phyloP scores from a whole-genome alignment of 2,888 invertebrate species.

The Stenodema calcarata region DNA sequence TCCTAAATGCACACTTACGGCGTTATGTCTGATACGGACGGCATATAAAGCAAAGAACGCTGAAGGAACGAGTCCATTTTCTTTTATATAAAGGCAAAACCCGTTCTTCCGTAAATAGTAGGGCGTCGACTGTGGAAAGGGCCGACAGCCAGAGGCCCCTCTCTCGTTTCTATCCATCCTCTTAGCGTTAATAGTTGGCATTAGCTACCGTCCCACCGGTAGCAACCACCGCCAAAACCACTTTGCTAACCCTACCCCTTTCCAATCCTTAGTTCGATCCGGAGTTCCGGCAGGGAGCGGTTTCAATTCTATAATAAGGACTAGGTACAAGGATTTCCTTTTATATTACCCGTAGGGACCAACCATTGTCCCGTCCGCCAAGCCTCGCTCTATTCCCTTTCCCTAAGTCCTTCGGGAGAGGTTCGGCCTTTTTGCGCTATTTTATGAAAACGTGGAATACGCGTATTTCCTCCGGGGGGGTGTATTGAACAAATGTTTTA shows the following conservation, averaged over 20 bases:
- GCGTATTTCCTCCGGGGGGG: background rate
- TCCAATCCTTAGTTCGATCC: background rate
- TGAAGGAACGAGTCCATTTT: background rate
- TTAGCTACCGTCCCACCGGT: slow-evolving; percentile 18
- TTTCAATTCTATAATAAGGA: slow-evolving; percentile 36
- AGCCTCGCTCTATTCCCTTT: background rate
- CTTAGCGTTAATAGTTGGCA: slow-evolving; percentile 31
- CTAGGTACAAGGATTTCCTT: slow-evolving; percentile 43
- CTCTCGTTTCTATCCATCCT: background rate
- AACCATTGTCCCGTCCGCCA: background rate
- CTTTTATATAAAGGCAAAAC: background rate
- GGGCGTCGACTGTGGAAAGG: background rate
- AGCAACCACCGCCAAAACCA: slow-evolving; percentile 1
- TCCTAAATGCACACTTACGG: background rate
- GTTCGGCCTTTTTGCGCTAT: background rate
- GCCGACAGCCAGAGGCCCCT: background rate
- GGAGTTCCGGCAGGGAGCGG: background rate
- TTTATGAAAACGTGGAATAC: background rate
- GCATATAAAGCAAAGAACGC: background rate
- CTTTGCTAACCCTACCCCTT: background rate
- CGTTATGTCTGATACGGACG: background rate
- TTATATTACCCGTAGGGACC: slow-evolving; percentile 1
- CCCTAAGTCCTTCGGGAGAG: background rate
- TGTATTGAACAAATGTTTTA: background rate
- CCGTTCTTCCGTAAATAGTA: background rate